Evolutionary conservation across 2,797 vertebrate genomes (phyloP).

Genomic region (Lithobates pipiens): DNA sequence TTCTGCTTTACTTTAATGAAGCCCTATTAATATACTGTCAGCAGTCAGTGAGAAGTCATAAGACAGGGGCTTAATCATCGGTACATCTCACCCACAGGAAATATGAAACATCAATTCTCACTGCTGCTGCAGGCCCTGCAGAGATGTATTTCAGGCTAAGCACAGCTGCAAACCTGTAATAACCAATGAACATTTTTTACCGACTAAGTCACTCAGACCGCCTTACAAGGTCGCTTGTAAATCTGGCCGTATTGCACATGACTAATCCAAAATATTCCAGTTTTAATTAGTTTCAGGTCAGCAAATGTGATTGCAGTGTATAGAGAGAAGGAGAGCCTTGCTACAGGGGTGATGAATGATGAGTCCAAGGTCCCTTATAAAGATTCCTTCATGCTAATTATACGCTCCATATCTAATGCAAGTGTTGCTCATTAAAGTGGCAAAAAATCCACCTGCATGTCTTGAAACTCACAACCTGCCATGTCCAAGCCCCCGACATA

Average conservation of each 20-base stretch:
- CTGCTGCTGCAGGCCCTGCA: background rate
- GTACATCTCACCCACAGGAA: conserved; percentile 41
- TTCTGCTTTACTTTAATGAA: conserved; percentile 1
- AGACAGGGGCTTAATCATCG: conserved; percentile 45
- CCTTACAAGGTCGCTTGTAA: conserved; percentile 69
- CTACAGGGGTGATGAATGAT: conserved; percentile 73
- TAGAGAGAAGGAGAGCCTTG: conserved; percentile 69
- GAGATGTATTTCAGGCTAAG: conserved; percentile 16
- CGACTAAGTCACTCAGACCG: conserved; percentile 65
- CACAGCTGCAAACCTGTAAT: conserved; percentile 47
- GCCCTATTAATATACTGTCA: conserved; percentile 27
- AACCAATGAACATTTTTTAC: conserved; percentile 68
- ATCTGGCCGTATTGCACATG: conserved; percentile 75
- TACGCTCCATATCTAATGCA: conserved; percentile 41
- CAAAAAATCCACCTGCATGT: conserved; percentile 47
- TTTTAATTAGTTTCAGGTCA: conserved; percentile 81
- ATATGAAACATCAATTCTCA: conserved; percentile 44
- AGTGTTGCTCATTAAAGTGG: conserved; percentile 29
- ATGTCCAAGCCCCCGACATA: background rate
- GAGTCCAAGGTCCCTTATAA: conserved; percentile 64
- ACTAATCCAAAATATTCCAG: conserved; percentile 80
- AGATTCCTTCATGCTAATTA: conserved; percentile 59
- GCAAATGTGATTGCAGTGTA: conserved; percentile 73
- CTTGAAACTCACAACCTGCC: background rate
- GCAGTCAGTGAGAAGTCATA: conserved; percentile 44